These are phyloP conservation scores for Hemicrepidius hirtus DNA, from an alignment of 2,888 invertebrate genomes.

Conservation along the genomic window DNA sequence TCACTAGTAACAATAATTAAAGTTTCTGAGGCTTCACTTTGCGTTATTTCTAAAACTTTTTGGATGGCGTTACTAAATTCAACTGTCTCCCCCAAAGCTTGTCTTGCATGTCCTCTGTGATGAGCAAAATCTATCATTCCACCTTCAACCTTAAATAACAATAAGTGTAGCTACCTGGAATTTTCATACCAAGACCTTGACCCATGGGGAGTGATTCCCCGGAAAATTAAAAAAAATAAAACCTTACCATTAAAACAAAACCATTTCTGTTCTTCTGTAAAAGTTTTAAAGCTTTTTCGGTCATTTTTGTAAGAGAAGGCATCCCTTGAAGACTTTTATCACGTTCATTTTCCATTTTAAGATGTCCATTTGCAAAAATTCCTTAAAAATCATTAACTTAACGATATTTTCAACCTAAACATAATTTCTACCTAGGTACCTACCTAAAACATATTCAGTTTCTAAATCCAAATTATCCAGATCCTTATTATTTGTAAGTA, in stretches of 20 bases:
- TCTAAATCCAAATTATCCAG: conserved; percentile 76
- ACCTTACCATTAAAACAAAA: conserved; percentile 84
- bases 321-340: conserved; percentile 79
- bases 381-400: conserved; percentile 67
- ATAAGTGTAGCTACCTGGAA: no score
- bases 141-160: conserved; percentile 84
- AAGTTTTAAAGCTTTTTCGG: conserved; percentile 83
- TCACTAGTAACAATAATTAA: conserved; percentile 90
- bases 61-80: conserved; percentile 87
- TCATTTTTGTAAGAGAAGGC: conserved; percentile 89
- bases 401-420: neutral
- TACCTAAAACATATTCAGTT: conserved; percentile 86
- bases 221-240: no score
- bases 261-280: conserved; percentile 80
- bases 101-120: conserved; percentile 86
- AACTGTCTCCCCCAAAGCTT: conserved; percentile 86
- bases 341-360: conserved; percentile 83
- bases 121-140: conserved; percentile 92
- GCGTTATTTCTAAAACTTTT: conserved; percentile 77
- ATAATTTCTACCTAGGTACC: neutral
- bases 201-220: no score
- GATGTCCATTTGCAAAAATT: conserved; percentile 87
- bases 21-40: conserved; percentile 76
- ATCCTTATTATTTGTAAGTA: conserved; percentile 82
- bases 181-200: no score